Conservation (phyloP, 2,113 vertebrate genomes). For the Nymphicus hollandicus region DNA sequence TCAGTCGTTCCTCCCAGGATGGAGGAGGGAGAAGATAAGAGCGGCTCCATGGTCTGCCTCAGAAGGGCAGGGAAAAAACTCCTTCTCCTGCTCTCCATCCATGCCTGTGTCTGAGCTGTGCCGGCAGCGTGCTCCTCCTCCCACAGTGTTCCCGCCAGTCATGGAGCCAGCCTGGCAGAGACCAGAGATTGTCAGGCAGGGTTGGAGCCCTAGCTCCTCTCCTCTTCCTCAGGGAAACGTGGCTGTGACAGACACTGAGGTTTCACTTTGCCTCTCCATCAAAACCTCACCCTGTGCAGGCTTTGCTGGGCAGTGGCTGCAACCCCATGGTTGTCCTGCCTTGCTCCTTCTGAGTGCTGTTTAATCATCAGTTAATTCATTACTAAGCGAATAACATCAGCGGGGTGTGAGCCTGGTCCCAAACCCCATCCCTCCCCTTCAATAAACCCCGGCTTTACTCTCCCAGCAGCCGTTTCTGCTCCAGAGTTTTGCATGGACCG, state of each 20-base stretch:
- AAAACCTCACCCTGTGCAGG: rapidly evolving
- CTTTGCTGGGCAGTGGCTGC: neutral
- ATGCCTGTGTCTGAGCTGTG: neutral
- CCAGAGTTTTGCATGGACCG: rapidly evolving
- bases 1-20: neutral
- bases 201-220: neutral
- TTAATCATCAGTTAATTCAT: neutral
- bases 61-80: neutral
- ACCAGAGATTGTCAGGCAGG: neutral
- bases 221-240: neutral
- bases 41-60: neutral
- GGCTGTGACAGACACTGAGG: neutral
- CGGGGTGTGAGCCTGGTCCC: neutral
- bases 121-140: neutral
- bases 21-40: neutral
- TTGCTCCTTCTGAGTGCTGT: neutral
- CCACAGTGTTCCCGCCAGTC: neutral
- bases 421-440: neutral
- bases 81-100: neutral
- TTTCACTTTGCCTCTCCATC: neutral
- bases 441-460: rapidly evolving
- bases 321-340: neutral
- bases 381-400: neutral
- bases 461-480: rapidly evolving
- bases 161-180: neutral